Base-by-base conservation (phyloP, 2,888 invertebrate species). In the Tolmerus cingulatus region DNA sequence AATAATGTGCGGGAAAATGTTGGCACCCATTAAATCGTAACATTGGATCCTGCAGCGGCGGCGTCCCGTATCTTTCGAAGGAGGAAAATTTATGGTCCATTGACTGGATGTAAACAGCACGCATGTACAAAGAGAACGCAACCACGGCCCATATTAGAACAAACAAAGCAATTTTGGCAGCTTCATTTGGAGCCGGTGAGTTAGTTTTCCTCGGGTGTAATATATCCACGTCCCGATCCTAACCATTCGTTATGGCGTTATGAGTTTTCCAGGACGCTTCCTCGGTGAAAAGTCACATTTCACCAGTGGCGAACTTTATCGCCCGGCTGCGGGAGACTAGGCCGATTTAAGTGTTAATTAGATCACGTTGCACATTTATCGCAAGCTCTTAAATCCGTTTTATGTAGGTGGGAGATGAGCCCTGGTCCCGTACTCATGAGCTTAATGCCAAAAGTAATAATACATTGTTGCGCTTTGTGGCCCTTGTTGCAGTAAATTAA, bases 1-100 rank as follows among this genome's bases (percentile, higher is more conserved):
- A 88, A 88, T 88, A 87, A 88, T 88, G 82, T 87, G 88, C 81
- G 86, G 88, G 86, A 86, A 88, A 88, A 87, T 84, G 87, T 88
- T 88, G 88, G 87, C 88, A 88, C 86, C 88, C 88, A 88, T 86
- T 88, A 88, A 86, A 88, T 87, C 46, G 85, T 84, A 85, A 40
- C 82, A 74, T 76, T 86, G 55, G 55, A 74, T 40, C 16, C 85
- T 43, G 40, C 43, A 46, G 74, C 34, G 27, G 74, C 34, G 27
- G 30, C 19, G 34, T 74, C 40, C 74, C 19, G 43, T 85, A 74
- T 85, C 74, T 46, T 85, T 43, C 74, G 85, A 74, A 74, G 16
- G 34, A 43, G 46, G 43, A 74, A 74, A 85, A 85, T 85, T 85
- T 85, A 85, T 85, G 85, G 43, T 34, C 43, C 51, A 85, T 85